Evolutionary conservation across 2,113 vertebrate species (phyloP), one percentile per base, ranked within the genome.

Genomic region (Aegithalos caudatus): DNA sequence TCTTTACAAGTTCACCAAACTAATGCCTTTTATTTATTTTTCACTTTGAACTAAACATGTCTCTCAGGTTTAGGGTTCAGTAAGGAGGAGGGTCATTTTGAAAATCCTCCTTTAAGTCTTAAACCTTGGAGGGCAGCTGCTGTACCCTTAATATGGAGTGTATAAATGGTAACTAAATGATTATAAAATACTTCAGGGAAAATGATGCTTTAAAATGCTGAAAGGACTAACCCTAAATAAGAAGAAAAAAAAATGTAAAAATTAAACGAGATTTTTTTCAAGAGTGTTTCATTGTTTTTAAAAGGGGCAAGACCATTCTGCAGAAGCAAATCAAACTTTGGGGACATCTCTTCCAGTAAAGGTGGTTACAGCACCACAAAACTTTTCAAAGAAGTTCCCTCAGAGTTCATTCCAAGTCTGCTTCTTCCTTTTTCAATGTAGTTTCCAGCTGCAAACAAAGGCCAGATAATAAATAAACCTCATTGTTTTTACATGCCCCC

Each of bases 391-490:
- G 45, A 12, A 8, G 3, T 81, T 53, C 9, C 17, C n/a, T 78
- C 53, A 79, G 47, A 93, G 14, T 6, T 92, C 61, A 69, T 92
- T 94, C 60, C 40, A 81, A 81, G 86, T 50, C 60, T 56, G 21
- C 48, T 57, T 57, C 69, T 92, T 95, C 80, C n/a, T 11, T 76
- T 90, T 67, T 48, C 16, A 37, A 27, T 64, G 35, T 50, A 4
- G 79, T 92, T 96, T 95, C 90, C 88, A 96, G 65, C 53, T 93
- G 38, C 35, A 48, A 78, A 86, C 40, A 88, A 95, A 88, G 16
- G 80, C 65, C 90, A 54, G 37, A 74, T 45, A 92, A 86, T 72
- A 92, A 90, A 95, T 42, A 60, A 86, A 33, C 12, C 11, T 50
- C 60, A 92, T 76, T 53, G 71, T 84, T 95, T 66, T 44, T 84